Evolutionary conservation across 2,888 invertebrate genomes (phyloP), one percentile per base, ranked within the genome.

Genomic region (Synergus gifuensis): DNA sequence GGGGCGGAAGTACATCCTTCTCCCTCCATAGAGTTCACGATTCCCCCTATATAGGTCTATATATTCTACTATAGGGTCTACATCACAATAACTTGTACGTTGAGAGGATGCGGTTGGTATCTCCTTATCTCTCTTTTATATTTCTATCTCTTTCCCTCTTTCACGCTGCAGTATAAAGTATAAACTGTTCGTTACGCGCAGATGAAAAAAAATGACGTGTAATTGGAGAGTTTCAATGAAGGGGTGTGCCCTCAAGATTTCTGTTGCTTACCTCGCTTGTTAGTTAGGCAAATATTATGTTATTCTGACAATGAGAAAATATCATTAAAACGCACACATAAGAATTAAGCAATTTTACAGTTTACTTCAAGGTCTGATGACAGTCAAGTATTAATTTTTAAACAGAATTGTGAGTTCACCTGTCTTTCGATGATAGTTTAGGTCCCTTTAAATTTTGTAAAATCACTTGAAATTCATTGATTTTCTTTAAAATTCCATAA

Each of bases 1-100:
- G 85, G 88, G 86, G 86, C 90, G 91, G 91, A 91, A 91, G 89
- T 88, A 89, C 91, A 90, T 90, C 90, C 87, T 90, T 87, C 87
- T 86, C 88, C 88, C 86, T 84, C 85, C 82, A 78, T 76, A 63
- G 76, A 67, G 63, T 77, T 85, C 82, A 63, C 77, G 28, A 69
- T 78, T 79, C 63, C 77, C 49, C 62, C 67, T 76, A 46, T 40
- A 44, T 64, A 54, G 40, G 58, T 16, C 28, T 28, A 69, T 36
- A 69, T 16, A 44, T 18, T 22, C 40, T 8, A n/a, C 14, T 63
- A 18, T 66, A 66, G 64, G 64, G 42, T 58, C 60, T 36, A 28
- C 28, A 79, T 60, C 82, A 84, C 80, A 81, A 81, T 81, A 83
- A 44, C 64, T 69, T 63, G 67, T 80, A 83, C 85, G 85, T 83